Evolutionary conservation across 2,888 invertebrate species (phyloP), one percentile per base, ranked within the genome.

Genomic region (Eupithecia exiguata): DNA sequence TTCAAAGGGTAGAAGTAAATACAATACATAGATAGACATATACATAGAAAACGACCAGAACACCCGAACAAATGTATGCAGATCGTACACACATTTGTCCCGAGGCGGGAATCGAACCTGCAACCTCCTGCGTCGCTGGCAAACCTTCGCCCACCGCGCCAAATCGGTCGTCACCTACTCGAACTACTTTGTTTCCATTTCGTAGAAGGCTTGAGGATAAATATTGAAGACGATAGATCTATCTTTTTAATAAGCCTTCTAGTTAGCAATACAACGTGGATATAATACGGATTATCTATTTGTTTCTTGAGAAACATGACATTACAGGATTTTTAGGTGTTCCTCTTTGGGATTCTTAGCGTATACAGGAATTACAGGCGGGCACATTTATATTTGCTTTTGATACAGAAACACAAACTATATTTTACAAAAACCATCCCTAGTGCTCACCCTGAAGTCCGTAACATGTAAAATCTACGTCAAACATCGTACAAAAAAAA

Each of bases 401-500:
- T 25, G 53, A 58, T 53, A 21, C 53, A 25, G 12, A 21, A 58
- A 49, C 9, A 49, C n/a, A 21, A 49, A 21, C n/a, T 9, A 58
- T 58, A 9, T 53, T 53, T 53, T 49, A 10, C 49, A 49, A 49
- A 43, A 49, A 18, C 7, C 46, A 46, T 43, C 46, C 14, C 1
- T 46, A 16, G 49, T 53, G 21, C 53, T 43, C 30, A 53, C 35
- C 43, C 49, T 61, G 43, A 75, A 73, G 69, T 70, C 70, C 65
- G 61, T 72, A 69, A 71, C 25, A 58, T 58, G 25, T 25, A 14
- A 66, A 69, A 72, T 73, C 66, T 72, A 70, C 71, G 74, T 71
- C 72, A 75, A 77, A 77, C 76, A 75, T 70, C 70, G 53, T 67
- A 69, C 70, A 71, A 72, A 75, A 36, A 65, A 77, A 75, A 74